These are phyloP conservation scores for Thalassarche chlororhynchos DNA, from an alignment of 2,113 vertebrate species.

Conservation along the genomic window DNA sequence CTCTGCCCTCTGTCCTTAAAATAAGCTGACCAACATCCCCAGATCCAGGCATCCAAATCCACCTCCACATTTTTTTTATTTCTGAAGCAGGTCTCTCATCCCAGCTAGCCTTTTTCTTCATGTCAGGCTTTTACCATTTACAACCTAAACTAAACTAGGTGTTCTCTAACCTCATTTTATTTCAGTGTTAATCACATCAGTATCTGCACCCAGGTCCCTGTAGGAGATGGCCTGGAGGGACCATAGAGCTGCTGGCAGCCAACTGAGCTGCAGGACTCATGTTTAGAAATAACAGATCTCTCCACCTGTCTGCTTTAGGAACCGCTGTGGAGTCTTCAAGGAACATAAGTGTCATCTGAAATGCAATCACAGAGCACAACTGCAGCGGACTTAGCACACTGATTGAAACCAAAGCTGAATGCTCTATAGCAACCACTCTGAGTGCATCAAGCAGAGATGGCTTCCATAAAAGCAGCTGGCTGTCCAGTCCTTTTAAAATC, in stretches of 20 bases:
- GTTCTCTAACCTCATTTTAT: background rate
- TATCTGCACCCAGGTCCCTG: background rate
- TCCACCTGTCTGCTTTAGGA: background rate
- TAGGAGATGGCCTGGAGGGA: background rate
- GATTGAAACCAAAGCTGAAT: conserved; percentile 20
- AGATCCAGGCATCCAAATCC: background rate
- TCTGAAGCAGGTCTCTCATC: background rate
- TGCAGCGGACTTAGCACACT: background rate
- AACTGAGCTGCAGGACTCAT: background rate
- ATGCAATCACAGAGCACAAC: background rate
- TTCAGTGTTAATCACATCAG: background rate
- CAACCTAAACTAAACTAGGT: background rate
- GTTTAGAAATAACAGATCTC: background rate
- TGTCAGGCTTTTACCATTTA: background rate
- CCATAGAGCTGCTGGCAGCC: background rate
- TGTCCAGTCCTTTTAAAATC: background rate
- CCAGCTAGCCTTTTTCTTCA: background rate
- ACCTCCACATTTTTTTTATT: background rate
- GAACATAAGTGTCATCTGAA: background rate
- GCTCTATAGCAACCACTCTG: background rate
- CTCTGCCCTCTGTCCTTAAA: background rate
- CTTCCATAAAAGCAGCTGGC: background rate
- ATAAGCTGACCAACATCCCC: background rate
- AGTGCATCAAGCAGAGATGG: background rate
- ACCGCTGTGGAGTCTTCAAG: background rate